Percentiles rank a stretch among this genome's conserved stretches.
phyloP scores from a whole-genome alignment of 2,113 vertebrate species.

The Clarias gariepinus region DNA sequence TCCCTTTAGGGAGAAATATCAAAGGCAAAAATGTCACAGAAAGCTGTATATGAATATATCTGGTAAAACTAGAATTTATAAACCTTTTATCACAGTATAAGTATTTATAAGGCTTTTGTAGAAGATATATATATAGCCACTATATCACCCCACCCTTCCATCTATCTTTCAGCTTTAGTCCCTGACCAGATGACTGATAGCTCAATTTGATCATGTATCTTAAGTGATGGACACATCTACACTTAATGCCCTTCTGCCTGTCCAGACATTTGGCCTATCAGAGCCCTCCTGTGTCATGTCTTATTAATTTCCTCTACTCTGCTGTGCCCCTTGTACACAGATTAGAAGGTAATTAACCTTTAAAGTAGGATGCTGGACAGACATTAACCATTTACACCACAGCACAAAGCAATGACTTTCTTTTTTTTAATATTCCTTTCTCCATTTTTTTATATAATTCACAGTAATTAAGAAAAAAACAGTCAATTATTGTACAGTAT shows the following conservation, averaged over 20 bases:
- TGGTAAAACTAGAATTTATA: background rate
- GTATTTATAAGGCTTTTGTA: background rate
- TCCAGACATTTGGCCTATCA: constrained; percentile 57
- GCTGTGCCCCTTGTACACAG: constrained; percentile 60
- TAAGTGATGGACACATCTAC: constrained; percentile 57
- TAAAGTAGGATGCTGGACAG: constrained; percentile 58
- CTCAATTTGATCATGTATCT: constrained; percentile 58
- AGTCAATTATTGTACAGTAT: background rate
- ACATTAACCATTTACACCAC: constrained; percentile 62
- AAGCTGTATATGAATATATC: background rate
- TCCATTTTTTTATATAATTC: background rate
- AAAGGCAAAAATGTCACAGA: background rate
- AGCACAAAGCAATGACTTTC: constrained; percentile 9
- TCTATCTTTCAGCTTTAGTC: background rate
- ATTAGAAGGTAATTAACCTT: constrained; percentile 74
- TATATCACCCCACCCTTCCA: background rate
- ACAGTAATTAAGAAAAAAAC: background rate
- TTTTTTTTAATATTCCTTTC: background rate
- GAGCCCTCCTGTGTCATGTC: constrained; percentile 62
- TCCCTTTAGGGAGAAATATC: background rate
- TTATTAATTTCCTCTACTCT: constrained; percentile 67
- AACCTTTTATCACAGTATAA: background rate
- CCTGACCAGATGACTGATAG: constrained; percentile 57
- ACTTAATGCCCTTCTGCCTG: constrained; percentile 49
- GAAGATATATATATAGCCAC: constrained; percentile 1